Conservation (phyloP, 2,888 invertebrate species). For the Resseliella maxima region DNA sequence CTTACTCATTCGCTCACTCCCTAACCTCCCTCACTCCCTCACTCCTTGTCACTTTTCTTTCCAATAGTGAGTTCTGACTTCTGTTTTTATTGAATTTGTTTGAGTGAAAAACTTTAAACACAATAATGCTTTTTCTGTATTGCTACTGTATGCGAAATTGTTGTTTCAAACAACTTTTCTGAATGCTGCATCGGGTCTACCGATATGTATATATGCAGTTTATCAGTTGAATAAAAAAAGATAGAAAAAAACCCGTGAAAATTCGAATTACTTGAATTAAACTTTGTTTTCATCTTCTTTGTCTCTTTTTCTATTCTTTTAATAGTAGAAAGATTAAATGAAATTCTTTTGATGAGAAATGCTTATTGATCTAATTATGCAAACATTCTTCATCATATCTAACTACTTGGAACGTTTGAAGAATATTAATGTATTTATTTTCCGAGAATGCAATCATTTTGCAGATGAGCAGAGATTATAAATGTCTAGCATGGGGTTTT, state of each 20-base stretch:
- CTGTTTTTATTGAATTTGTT: conserved; percentile 48
- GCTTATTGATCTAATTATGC: background rate
- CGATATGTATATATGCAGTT: background rate
- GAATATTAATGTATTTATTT: background rate
- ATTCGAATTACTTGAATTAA: conserved; percentile 18
- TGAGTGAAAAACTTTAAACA: conserved; percentile 48
- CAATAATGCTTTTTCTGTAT: background rate
- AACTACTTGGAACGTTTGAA: background rate
- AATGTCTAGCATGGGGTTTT: background rate
- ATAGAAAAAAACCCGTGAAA: background rate
- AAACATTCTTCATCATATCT: background rate
- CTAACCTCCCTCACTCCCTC: background rate
- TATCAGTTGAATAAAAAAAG: background rate
- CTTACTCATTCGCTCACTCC: background rate
- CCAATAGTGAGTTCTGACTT: conserved; percentile 8
- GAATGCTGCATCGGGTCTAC: conserved; percentile 23
- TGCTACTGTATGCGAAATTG: background rate
- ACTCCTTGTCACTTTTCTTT: background rate
- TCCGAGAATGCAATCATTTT: background rate
- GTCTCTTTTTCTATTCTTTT: background rate
- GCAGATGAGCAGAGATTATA: background rate
- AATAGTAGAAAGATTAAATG: background rate
- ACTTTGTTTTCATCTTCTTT: no score
- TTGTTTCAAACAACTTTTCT: background rate
- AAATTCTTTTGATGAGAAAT: conserved; percentile 35